Evolutionary conservation across 2,113 vertebrate species (phyloP).

Genomic region (Seriola quinqueradiata): DNA sequence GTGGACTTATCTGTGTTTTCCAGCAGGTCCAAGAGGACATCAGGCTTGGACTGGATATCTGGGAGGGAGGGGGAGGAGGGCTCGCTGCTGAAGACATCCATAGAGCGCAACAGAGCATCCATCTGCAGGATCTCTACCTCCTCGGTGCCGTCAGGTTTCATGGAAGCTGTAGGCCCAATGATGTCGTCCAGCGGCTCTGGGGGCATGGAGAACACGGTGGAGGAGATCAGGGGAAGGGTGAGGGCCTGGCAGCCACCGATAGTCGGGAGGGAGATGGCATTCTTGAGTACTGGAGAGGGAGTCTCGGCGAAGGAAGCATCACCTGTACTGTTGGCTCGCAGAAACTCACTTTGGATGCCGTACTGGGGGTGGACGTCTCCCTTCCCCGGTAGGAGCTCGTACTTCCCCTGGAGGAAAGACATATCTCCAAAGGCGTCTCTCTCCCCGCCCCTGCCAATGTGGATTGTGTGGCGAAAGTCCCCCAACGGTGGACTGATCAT

Average conservation of each 20-base stretch:
- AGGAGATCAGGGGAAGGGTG: constrained; percentile 90
- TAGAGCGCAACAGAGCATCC: constrained; percentile 80
- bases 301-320: constrained; percentile 92
- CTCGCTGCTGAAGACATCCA: constrained; percentile 76
- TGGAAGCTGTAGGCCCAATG: constrained; percentile 65
- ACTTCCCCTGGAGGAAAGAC: constrained; percentile 98
- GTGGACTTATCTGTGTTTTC: constrained; percentile 85
- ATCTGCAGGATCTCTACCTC: constrained; percentile 81
- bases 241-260: constrained; percentile 97
- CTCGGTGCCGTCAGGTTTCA: constrained; percentile 60
- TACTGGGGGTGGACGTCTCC: constrained; percentile 84
- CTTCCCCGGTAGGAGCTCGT: constrained; percentile 94
- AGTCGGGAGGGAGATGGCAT: constrained; percentile 97
- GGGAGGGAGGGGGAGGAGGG: constrained; percentile 54
- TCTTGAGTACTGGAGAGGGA: constrained; percentile 97
- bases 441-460: constrained; percentile 95
- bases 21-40: constrained; percentile 79
- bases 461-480: constrained; percentile 98
- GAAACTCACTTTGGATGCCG: constrained; percentile 88
- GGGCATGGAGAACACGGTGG: constrained; percentile 88
- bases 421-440: constrained; percentile 97
- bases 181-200: constrained; percentile 87
- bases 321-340: constrained; percentile 94
- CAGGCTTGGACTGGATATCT: constrained; percentile 69
- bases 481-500: constrained; percentile 99